Conservation (phyloP, 2,797 vertebrate genomes). For the Pantherophis alleghaniensis region DNA sequence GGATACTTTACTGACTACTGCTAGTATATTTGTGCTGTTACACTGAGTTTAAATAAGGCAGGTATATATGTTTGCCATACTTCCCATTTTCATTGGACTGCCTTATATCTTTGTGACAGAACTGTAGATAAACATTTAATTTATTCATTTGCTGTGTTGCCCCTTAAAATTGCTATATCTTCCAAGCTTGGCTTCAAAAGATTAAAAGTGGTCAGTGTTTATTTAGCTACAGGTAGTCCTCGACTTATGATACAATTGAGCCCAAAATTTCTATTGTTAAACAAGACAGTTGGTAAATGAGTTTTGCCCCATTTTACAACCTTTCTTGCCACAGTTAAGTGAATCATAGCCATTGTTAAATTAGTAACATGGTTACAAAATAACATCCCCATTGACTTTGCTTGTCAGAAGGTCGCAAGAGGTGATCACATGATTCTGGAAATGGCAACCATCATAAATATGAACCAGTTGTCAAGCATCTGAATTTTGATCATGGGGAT, state of each 20-base stretch:
- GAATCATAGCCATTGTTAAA: neutral
- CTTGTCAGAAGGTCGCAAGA: neutral
- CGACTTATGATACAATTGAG: neutral
- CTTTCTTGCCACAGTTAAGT: neutral
- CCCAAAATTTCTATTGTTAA: neutral
- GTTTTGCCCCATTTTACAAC: neutral
- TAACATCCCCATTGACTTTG: neutral
- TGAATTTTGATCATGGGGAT: neutral
- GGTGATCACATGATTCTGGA: neutral
- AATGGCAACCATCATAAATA: neutral
- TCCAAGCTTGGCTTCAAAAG: neutral
- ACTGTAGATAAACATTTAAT: neutral
- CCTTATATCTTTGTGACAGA: conserved; percentile 54
- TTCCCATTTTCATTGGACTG: conserved; percentile 29
- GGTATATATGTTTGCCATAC: neutral
- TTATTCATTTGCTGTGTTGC: neutral
- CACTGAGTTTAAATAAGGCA: neutral
- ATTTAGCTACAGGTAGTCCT: neutral
- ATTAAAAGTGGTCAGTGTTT: neutral
- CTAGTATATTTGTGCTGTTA: neutral
- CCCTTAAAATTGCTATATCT: neutral
- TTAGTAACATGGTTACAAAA: neutral
- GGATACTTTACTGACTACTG: neutral
- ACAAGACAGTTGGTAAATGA: neutral
- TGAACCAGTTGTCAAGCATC: neutral